Conservation (phyloP, 2,113 vertebrate species). For the Corythoichthys intestinalis region DNA sequence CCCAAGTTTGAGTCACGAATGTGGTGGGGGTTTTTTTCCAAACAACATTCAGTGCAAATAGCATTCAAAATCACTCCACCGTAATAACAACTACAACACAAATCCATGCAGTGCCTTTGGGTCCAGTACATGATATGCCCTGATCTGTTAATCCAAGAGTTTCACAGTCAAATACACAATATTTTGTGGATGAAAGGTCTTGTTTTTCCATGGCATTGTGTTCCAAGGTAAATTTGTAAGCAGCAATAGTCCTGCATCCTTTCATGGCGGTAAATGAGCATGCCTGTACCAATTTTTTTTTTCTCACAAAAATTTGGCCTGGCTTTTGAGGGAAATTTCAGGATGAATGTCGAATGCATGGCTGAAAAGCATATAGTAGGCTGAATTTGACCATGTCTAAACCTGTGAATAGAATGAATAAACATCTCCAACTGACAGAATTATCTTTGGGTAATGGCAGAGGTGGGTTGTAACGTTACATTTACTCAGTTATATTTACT, state of each 20-base stretch:
- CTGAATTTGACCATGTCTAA: too few species aligned
- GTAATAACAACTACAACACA: constrained; percentile 38
- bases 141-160: constrained; percentile 9
- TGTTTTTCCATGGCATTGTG: constrained; percentile 13
- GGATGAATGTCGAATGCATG: background rate
- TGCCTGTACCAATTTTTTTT: background rate
- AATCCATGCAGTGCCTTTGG: constrained; percentile 56
- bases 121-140: constrained; percentile 16
- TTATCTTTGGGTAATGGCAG: too few species aligned
- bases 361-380: too few species aligned
- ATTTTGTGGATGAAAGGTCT: constrained; percentile 38
- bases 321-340: background rate
- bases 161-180: constrained; percentile 15
- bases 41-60: constrained; percentile 25
- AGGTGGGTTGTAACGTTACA: too few species aligned
- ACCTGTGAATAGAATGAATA: too few species aligned
- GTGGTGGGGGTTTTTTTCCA: constrained; percentile 34
- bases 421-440: too few species aligned
- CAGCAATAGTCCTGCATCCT: background rate
- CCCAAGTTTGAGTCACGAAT: background rate
- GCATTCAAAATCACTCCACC: background rate
- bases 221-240: constrained; percentile 21
- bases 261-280: background rate
- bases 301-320: background rate
- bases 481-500: too few species aligned